Conservation (phyloP, 2,113 vertebrate genomes). For the Anguilla rostrata region DNA sequence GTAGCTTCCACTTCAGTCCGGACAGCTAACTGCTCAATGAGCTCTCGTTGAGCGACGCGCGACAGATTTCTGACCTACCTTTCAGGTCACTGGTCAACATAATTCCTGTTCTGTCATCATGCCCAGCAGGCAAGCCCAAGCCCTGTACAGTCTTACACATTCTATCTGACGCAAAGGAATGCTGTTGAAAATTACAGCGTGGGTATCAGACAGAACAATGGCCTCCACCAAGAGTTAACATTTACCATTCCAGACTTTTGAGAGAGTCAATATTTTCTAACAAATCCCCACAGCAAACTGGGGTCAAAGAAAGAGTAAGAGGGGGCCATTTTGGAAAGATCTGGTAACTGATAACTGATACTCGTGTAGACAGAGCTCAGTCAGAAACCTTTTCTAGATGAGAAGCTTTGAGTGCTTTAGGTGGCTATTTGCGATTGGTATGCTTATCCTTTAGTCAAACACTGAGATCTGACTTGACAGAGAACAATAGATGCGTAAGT, state of each 20-base stretch:
- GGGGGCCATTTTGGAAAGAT: background rate
- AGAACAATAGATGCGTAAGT: constrained; percentile 23
- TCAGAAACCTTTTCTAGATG: background rate
- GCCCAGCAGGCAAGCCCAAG: background rate
- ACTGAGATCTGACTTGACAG: constrained; percentile 28
- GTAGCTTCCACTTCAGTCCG: background rate
- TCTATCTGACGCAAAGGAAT: background rate
- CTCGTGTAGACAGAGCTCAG: background rate
- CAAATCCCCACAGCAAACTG: background rate
- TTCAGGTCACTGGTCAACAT: background rate
- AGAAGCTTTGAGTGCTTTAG: constrained; percentile 27
- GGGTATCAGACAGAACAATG: background rate
- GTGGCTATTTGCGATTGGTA: constrained; percentile 2
- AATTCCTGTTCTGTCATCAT: background rate
- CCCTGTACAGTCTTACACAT: background rate
- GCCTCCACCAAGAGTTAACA: background rate
- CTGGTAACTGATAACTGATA: constrained; percentile 4
- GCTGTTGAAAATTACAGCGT: background rate
- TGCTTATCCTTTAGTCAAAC: constrained; percentile 30
- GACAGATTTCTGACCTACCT: background rate
- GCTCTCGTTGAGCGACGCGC: background rate
- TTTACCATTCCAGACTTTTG: background rate
- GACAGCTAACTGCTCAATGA: background rate
- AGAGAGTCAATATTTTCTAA: constrained; percentile 14
- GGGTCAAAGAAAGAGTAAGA: background rate